Base-by-base conservation (phyloP, 2,797 vertebrate genomes). In the Tangara arthus region DNA sequence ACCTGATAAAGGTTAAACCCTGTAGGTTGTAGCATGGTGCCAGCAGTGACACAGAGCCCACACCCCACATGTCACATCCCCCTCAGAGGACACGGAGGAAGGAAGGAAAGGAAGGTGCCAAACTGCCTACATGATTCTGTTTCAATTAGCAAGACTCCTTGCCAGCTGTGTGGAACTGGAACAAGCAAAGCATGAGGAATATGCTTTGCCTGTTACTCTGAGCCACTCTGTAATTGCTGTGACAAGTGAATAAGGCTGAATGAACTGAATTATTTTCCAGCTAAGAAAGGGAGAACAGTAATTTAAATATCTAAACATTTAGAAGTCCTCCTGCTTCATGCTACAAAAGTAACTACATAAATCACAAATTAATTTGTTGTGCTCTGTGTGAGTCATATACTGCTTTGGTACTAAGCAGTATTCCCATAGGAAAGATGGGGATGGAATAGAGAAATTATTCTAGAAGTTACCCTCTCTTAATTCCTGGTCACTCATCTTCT, bases 1-100 rank as follows among this genome's bases (percentile, higher is more conserved):
- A 85, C 72, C 76, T 77, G 79, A 92, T 93, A 92, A 96, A 96
- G 37, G 60, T 72, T 93, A 70, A 82, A 79, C 41, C 60, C 75
- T 69, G 78, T 34, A 73, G 49, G 52, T 47, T 80, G 59, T 14
- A 90, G 53, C 59, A 56, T 5, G 10, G 34, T 84, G 56, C 71
- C 77, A 81, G 73, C 70, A 93, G 42, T 42, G 57, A 73, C 88
- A 92, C 9, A 7, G 72, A 90, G 84, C 64, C 82, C 82, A 94
- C 73, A 50, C 53, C 79, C 82, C 63, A 91, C 18, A 90, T 83
- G 60, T 50, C 61, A 46, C 81, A 86, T 88, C 77, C 21, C 47
- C 46, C 79, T 73, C 63, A 82, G 72, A 95, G 68, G 73, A 95
- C 34, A 53, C 0, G 2, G 41, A 91, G 84, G 79, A 82, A 96